phyloP scores from a whole-genome alignment of 2,797 vertebrate genomes.

The Muscicapa comitata region DNA sequence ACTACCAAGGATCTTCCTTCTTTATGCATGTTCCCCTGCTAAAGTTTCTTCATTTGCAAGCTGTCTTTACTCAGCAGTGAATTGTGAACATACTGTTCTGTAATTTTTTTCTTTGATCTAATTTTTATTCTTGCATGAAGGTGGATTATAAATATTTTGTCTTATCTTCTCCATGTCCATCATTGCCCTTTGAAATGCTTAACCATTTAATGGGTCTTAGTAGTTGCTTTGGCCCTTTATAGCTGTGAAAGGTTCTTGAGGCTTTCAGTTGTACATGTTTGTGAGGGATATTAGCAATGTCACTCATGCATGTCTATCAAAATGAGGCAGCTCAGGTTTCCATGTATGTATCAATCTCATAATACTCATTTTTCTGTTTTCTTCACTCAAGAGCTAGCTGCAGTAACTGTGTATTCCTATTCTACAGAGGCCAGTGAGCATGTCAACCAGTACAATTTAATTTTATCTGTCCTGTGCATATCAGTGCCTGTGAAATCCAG shows the following conservation, averaged over 20 bases:
- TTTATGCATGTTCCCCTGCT: background rate
- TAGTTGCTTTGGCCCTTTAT: slow-evolving; percentile 33
- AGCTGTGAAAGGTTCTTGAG: slow-evolving; percentile 27
- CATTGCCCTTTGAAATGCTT: slow-evolving; percentile 16
- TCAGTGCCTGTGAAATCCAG: background rate
- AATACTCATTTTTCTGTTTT: background rate
- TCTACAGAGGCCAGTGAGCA: background rate
- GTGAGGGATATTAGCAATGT: slow-evolving; percentile 6
- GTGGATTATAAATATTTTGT: background rate
- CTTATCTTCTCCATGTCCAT: background rate
- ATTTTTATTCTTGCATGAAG: slow-evolving; percentile 9
- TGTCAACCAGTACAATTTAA: background rate
- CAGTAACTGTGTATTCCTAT: background rate
- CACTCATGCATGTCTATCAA: slow-evolving; percentile 12
- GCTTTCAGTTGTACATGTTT: slow-evolving; percentile 33
- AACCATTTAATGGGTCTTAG: background rate
- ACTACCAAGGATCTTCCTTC: background rate
- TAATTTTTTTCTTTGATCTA: background rate
- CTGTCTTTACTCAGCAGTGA: background rate
- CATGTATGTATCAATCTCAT: background rate
- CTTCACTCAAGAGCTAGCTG: background rate
- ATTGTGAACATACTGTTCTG: background rate
- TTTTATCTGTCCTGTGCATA: background rate
- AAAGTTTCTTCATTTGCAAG: slow-evolving; percentile 8
- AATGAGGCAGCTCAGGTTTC: slow-evolving; percentile 30